A percentile compares a stretch with the other conserved stretches of the same genome.
phyloP scores from a whole-genome alignment of 1,140 invertebrate genomes.

The Platorchestia sp. region DNA sequence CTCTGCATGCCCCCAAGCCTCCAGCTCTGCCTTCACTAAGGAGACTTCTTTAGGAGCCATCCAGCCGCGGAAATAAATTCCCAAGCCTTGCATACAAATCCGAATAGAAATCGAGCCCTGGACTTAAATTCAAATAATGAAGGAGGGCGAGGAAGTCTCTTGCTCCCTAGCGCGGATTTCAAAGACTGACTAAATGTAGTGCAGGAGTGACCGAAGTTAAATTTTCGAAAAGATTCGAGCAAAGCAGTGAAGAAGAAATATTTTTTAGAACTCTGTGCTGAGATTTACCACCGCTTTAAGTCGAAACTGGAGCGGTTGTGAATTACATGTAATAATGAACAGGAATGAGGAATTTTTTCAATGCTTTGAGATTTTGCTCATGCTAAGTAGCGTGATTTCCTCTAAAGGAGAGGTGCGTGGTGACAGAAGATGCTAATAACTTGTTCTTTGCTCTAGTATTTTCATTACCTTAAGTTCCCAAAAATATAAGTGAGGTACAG shows the following conservation, averaged over 20 bases:
- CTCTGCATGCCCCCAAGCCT: background rate
- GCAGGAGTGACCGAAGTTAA: no score
- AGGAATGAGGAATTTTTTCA: no score
- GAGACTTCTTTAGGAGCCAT: background rate
- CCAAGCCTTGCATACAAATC: background rate
- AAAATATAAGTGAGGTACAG: no score
- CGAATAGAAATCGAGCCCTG: background rate
- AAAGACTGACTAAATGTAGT: no score
- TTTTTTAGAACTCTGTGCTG: background rate
- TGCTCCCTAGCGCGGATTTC: background rate
- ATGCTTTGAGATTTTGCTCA: no score
- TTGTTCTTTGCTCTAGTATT: no score
- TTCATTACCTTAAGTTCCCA: no score
- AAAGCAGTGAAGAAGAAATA: background rate
- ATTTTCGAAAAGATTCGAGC: no score
- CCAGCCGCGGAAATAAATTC: background rate
- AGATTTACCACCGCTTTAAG: background rate
- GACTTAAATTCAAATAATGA: background rate
- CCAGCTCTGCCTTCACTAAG: background rate
- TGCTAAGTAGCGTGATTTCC: no score
- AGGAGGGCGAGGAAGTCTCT: background rate
- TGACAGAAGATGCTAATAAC: no score
- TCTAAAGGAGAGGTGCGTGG: no score
- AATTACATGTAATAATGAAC: background rate
- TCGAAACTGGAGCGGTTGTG: background rate